Conservation (phyloP, 1,140 invertebrate genomes). For the Nasonia vitripennis region DNA sequence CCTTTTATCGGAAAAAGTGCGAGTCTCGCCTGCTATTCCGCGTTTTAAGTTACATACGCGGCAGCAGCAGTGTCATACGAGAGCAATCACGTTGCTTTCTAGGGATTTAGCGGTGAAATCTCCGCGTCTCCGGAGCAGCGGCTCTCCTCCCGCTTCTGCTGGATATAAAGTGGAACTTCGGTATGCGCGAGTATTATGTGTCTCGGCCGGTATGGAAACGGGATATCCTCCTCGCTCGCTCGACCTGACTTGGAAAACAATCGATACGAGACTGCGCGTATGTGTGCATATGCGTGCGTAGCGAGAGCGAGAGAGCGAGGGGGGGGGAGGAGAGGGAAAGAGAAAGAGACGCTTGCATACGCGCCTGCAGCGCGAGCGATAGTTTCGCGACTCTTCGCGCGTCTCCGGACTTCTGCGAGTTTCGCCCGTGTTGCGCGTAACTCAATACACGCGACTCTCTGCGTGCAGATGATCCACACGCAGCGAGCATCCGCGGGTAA, state of each 20-base stretch:
- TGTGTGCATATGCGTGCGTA: conserved; percentile 48
- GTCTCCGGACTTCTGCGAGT: conserved; percentile 46
- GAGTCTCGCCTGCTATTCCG: conserved; percentile 4
- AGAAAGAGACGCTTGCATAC: conserved; percentile 42
- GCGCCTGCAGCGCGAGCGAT: conserved; percentile 51
- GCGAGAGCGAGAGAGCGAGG: conserved; percentile 26
- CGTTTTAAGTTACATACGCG: conserved; percentile 41
- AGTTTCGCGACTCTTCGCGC: conserved; percentile 52
- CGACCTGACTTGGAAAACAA: conserved; percentile 69
- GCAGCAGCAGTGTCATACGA: conserved; percentile 43
- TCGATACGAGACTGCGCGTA: conserved; percentile 64
- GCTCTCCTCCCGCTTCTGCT: conserved; percentile 4
- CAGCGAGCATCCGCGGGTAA: neutral
- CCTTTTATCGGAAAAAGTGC: neutral
- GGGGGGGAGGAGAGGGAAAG: neutral
- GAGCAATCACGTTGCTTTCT: conserved; percentile 51
- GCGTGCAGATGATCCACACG: neutral
- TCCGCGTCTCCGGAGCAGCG: conserved; percentile 11
- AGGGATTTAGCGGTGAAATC: conserved; percentile 53
- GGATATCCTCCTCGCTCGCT: conserved; percentile 62
- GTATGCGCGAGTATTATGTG: conserved; percentile 56
- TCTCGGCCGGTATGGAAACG: conserved; percentile 61
- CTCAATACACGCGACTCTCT: neutral
- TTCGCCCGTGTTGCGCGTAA: neutral
- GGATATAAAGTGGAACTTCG: conserved; percentile 45